phyloP scores from a whole-genome alignment of 2,797 vertebrate genomes.

The Labroides dimidiatus region DNA sequence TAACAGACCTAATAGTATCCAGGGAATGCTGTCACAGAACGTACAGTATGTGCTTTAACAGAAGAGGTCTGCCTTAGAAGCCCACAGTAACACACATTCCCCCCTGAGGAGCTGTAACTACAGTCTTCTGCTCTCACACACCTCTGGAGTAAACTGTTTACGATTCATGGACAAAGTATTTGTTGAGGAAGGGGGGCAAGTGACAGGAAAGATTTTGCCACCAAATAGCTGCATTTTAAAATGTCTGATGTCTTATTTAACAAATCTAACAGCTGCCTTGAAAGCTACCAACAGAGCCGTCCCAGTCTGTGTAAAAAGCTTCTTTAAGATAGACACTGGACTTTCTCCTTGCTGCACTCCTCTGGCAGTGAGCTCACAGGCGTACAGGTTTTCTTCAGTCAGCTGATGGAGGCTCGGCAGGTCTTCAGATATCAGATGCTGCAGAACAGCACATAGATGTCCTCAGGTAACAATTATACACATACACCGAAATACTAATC shows the following conservation, averaged over 20 bases:
- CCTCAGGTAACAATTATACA: slow-evolving; percentile 66
- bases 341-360: slow-evolving; percentile 75
- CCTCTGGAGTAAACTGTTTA: slow-evolving; percentile 5
- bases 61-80: slow-evolving; percentile 11
- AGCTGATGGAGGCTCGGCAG: slow-evolving; percentile 80
- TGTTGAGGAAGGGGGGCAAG: slow-evolving; percentile 2
- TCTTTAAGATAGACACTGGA: slow-evolving; percentile 38
- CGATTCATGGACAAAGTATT: slow-evolving; percentile 20
- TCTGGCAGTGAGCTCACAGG: slow-evolving; percentile 76
- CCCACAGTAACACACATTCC: slow-evolving; percentile 22
- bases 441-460: slow-evolving; percentile 58
- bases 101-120: slow-evolving; percentile 10
- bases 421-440: slow-evolving; percentile 57
- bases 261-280: slow-evolving; percentile 17
- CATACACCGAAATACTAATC: background rate
- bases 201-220: background rate
- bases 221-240: slow-evolving; percentile 7
- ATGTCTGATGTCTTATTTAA: slow-evolving; percentile 11
- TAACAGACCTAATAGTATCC: background rate
- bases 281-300: slow-evolving; percentile 7
- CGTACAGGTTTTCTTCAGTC: slow-evolving; percentile 81
- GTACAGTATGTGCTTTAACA: slow-evolving; percentile 5
- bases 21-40: slow-evolving; percentile 2
- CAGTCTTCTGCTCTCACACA: slow-evolving; percentile 11
- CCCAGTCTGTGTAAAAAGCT: slow-evolving; percentile 8